Percentiles rank a stretch among this genome's conserved stretches.
phyloP scores from a whole-genome alignment of 2,113 vertebrate genomes.

The Heptranchias perlo region DNA sequence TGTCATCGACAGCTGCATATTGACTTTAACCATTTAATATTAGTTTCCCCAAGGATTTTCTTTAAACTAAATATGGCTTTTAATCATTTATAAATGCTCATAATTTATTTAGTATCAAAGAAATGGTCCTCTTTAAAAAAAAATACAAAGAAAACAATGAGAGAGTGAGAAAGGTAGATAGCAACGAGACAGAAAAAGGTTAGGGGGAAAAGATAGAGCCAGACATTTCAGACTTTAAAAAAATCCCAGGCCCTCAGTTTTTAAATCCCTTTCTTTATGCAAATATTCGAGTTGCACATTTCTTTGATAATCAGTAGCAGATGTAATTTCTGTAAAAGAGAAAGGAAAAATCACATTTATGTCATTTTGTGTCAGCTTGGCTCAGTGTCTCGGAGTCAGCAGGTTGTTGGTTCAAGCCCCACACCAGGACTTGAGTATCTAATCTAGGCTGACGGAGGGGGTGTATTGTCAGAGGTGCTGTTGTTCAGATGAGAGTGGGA shows the following conservation, averaged over 20 bases:
- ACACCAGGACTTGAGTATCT: neutral
- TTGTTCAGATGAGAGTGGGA: neutral
- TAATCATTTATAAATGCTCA: neutral
- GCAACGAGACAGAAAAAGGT: neutral
- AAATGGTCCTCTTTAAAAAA: neutral
- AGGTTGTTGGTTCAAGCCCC: neutral
- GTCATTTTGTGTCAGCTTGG: neutral
- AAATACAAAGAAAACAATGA: neutral
- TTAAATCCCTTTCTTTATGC: neutral
- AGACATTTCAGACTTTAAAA: neutral
- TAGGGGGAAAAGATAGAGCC: neutral
- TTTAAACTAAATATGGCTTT: neutral
- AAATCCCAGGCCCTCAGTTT: neutral
- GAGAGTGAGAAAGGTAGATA: neutral
- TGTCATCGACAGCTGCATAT: neutral
- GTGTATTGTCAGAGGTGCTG: neutral
- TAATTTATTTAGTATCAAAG: neutral
- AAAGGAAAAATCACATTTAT: neutral
- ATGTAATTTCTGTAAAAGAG: neutral
- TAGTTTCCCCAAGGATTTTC: neutral
- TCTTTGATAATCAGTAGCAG: neutral
- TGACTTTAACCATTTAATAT: neutral
- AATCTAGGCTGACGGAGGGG: neutral
- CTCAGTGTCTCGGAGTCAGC: neutral
- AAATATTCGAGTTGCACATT: neutral